A percentile compares a stretch with the other conserved stretches of the same genome.
These are phyloP conservation scores for Periphyllus acericola DNA, from an alignment of 2,888 invertebrate genomes.

Conservation along the genomic window DNA sequence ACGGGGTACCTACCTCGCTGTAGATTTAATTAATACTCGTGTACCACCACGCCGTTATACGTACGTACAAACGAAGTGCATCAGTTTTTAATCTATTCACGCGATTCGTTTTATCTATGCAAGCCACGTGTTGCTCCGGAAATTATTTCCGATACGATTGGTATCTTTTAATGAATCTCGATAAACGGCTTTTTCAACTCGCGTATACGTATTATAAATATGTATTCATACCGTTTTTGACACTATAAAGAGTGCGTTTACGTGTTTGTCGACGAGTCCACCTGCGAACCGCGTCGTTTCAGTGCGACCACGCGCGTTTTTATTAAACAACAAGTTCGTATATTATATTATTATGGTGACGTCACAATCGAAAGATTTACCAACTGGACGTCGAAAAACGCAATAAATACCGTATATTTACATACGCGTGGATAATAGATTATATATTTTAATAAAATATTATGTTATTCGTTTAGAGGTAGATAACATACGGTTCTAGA, in stretches of 20 bases:
- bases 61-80: neutral
- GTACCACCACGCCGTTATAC: too few relatives aligned
- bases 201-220: neutral
- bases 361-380: neutral
- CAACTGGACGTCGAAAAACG: neutral
- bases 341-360: too few relatives aligned
- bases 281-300: neutral
- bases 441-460: neutral
- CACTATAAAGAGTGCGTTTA: slow-evolving; percentile 4
- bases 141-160: neutral
- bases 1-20: neutral
- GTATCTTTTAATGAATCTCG: slow-evolving; percentile 30
- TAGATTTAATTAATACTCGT: slow-evolving; percentile 40
- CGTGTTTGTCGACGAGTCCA: slow-evolving; percentile 6
- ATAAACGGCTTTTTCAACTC: neutral
- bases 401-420: neutral
- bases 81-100: slow-evolving; percentile 29
- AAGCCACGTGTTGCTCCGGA: neutral
- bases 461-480: neutral
- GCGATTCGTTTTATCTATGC: slow-evolving; percentile 6
- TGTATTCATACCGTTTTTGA: neutral
- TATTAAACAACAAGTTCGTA: too few relatives aligned
- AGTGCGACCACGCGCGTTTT: neutral
- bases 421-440: neutral
- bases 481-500: neutral